phyloP scores from a whole-genome alignment of 23 tunicate genomes.

The Ciona savignyi region DNA sequence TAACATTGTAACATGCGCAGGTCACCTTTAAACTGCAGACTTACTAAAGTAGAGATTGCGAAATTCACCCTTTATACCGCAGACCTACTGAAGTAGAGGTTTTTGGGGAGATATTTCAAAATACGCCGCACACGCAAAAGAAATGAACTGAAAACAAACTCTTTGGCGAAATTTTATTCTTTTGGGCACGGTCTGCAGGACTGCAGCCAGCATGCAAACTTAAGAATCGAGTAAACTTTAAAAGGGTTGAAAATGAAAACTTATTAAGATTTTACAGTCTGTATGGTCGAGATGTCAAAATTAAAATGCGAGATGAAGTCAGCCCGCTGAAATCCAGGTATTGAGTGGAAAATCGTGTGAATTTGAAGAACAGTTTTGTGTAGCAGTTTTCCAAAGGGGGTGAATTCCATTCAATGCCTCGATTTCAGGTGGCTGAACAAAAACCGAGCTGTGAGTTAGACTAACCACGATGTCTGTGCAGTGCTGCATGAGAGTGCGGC shows the following conservation, averaged over 20 bases:
- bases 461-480: slow-evolving; percentile 36
- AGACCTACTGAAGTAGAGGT: not conserved
- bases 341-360: not conserved
- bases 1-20: not conserved
- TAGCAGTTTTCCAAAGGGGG: too few relatives aligned
- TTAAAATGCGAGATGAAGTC: not conserved
- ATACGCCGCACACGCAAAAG: not conserved
- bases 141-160: not conserved
- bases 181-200: not conserved
- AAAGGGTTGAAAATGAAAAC: too few relatives aligned
- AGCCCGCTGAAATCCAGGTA: not conserved
- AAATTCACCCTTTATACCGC: not conserved
- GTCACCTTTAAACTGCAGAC: not conserved
- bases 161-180: too few relatives aligned
- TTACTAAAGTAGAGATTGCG: not conserved
- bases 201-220: not conserved
- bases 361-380: not conserved
- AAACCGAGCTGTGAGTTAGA: not conserved
- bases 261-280: too few relatives aligned
- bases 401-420: not conserved
- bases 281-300: not conserved
- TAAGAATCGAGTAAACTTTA: not conserved
- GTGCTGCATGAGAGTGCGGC: not conserved
- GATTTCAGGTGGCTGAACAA: not conserved
- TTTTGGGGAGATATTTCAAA: not conserved